These are phyloP conservation scores for Ophion costatus DNA, from an alignment of 2,888 invertebrate genomes.

Conservation along the genomic window DNA sequence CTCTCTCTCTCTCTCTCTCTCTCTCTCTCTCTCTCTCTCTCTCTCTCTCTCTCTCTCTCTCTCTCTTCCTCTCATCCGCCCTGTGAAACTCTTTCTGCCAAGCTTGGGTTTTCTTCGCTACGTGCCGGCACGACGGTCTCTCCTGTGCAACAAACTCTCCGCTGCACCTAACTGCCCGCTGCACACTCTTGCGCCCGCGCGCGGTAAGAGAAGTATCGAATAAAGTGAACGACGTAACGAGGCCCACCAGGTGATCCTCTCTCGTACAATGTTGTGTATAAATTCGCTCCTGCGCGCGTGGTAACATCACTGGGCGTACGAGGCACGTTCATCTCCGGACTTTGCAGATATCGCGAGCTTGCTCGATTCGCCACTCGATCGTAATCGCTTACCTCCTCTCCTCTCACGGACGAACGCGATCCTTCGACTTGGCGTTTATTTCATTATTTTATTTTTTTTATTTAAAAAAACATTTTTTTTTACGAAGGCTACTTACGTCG, in stretches of 20 bases:
- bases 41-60: constrained; percentile 8
- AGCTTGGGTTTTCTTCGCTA: neutral
- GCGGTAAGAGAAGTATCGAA: neutral
- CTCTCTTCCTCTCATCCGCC: neutral
- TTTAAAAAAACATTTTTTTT: too few relatives aligned
- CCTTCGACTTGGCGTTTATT: too few relatives aligned
- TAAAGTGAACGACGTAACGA: neutral
- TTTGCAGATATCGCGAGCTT: neutral
- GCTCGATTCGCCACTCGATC: too few relatives aligned
- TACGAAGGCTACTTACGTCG: too few relatives aligned
- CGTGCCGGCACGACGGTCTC: neutral
- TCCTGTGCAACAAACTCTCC: neutral
- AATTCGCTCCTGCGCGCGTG: neutral
- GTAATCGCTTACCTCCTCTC: too few relatives aligned
- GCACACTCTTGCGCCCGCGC: neutral
- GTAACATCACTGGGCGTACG: neutral
- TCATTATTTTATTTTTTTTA: too few relatives aligned
- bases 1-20: constrained; percentile 36
- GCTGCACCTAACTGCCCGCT: neutral
- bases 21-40: neutral
- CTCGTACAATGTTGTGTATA: constrained; percentile 38
- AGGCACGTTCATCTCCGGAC: neutral
- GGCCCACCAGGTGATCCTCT: constrained; percentile 32
- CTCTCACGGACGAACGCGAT: too few relatives aligned
- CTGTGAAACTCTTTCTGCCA: neutral